Conservation (phyloP, 2,888 invertebrate genomes). For the Epistrophe grossulariae region DNA sequence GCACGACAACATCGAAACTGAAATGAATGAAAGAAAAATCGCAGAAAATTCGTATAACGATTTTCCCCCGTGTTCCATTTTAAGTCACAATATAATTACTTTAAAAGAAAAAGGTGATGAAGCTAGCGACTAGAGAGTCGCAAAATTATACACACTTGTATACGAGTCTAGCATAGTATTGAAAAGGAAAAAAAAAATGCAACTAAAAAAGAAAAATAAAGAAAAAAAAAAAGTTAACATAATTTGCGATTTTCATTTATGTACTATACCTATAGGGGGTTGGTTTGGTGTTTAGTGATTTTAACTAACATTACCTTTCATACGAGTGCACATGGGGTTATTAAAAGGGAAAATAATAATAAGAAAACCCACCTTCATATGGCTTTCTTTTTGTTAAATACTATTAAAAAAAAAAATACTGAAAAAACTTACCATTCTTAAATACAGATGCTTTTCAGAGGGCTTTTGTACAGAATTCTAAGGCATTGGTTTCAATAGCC, state of each 20-base stretch:
- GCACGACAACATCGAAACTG: conserved; percentile 64
- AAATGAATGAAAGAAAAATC: conserved; percentile 63
- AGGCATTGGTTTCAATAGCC: conserved; percentile 26
- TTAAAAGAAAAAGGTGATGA: conserved; percentile 53
- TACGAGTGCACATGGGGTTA: conserved; percentile 10
- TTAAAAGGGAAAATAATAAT: conserved; percentile 26
- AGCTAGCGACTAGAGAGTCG: conserved; percentile 36
- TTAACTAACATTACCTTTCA: conserved; percentile 1
- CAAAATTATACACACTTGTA: conserved; percentile 39
- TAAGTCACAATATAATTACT: conserved; percentile 66
- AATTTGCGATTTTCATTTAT: conserved; percentile 47
- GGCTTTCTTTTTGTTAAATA: background rate
- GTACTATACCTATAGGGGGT: background rate
- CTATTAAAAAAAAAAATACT: background rate
- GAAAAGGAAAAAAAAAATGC: conserved; percentile 26
- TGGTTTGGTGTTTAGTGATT: conserved; percentile 11
- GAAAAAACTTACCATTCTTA: conserved; percentile 15
- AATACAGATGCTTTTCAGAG: background rate
- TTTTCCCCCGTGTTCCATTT: conserved; percentile 61
- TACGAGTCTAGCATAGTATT: conserved; percentile 1
- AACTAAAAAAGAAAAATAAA: background rate
- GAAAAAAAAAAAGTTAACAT: conserved; percentile 43
- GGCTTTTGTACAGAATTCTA: conserved; percentile 6
- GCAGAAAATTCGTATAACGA: conserved; percentile 54
- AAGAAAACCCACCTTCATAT: background rate